These are phyloP conservation scores for Erythrocercus mccallii DNA, from an alignment of 2,113 vertebrate genomes.

Conservation along the genomic window DNA sequence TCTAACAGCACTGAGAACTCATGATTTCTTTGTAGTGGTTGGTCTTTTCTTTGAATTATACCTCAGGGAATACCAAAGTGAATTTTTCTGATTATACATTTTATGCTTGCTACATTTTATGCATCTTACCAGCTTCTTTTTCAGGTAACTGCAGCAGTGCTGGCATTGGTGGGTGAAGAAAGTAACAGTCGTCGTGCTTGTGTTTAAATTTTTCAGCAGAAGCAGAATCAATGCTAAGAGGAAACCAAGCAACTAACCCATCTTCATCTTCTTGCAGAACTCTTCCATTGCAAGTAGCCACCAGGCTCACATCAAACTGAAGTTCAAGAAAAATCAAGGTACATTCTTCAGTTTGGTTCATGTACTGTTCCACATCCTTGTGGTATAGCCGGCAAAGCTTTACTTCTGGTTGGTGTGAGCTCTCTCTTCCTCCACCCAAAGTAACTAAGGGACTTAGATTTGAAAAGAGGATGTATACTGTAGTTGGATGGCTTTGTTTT, in stretches of 20 bases:
- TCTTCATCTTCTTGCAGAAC: constrained; percentile 33
- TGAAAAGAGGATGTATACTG: constrained; percentile 87
- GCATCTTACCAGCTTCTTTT: constrained; percentile 87
- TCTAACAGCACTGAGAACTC: neutral
- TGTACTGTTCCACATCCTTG: constrained; percentile 72
- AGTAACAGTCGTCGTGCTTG: constrained; percentile 73
- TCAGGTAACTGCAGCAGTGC: constrained; percentile 83
- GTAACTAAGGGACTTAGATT: constrained; percentile 83
- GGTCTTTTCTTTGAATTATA: neutral
- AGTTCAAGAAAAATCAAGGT: constrained; percentile 86
- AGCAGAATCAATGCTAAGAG: constrained; percentile 74
- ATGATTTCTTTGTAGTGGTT: rapidly evolving
- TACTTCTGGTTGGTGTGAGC: constrained; percentile 55
- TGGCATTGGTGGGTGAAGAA: constrained; percentile 81
- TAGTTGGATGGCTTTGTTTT: constrained; percentile 75
- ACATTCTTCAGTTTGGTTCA: constrained; percentile 66
- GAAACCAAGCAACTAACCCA: constrained; percentile 87
- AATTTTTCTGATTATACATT: neutral
- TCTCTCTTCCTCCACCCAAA: constrained; percentile 22
- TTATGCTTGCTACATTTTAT: neutral
- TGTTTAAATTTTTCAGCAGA: constrained; percentile 74
- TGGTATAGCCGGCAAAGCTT: constrained; percentile 78
- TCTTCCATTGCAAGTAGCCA: neutral
- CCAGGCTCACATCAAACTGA: neutral
- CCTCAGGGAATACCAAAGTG: neutral